phyloP scores from a whole-genome alignment of 37 sponge, comb jelly and placozoan genomes.

The Ephydatia muelleri region DNA sequence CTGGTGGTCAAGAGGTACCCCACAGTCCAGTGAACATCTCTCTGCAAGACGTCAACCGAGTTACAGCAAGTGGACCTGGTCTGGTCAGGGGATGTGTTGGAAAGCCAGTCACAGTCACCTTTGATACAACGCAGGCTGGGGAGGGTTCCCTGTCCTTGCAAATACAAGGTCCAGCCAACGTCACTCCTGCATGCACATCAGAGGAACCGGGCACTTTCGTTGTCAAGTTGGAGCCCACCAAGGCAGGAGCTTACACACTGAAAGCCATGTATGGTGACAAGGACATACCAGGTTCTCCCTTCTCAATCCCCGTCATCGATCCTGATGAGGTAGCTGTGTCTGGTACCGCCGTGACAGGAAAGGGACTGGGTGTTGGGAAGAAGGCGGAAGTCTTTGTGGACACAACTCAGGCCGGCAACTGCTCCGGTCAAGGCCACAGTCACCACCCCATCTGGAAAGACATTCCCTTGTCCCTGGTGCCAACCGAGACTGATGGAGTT shows the following conservation, averaged over 20 bases:
- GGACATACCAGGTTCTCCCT: constrained; percentile 68
- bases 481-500: not conserved
- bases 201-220: constrained; percentile 73
- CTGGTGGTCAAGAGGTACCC: constrained; percentile 50
- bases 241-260: constrained; percentile 59
- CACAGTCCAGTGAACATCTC: constrained; percentile 75
- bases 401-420: constrained; percentile 54
- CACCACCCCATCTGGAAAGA: constrained; percentile 37
- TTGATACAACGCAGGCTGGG: constrained; percentile 85
- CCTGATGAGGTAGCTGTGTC: constrained; percentile 58
- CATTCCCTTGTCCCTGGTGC: not conserved
- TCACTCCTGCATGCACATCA: constrained; percentile 57
- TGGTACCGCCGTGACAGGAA: constrained; percentile 81
- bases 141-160: constrained; percentile 69
- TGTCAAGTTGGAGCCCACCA: constrained; percentile 66
- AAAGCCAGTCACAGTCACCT: constrained; percentile 56
- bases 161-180: constrained; percentile 62
- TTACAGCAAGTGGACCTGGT: constrained; percentile 71
- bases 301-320: constrained; percentile 58
- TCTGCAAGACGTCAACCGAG: constrained; percentile 64
- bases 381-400: constrained; percentile 55
- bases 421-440: constrained; percentile 56
- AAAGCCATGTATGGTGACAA: constrained; percentile 34
- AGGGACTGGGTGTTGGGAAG: constrained; percentile 49
- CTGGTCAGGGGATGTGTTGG: constrained; percentile 51